Evolutionary conservation across 1,140 invertebrate species (phyloP).

Genomic region (Drosophila oshimai): DNA sequence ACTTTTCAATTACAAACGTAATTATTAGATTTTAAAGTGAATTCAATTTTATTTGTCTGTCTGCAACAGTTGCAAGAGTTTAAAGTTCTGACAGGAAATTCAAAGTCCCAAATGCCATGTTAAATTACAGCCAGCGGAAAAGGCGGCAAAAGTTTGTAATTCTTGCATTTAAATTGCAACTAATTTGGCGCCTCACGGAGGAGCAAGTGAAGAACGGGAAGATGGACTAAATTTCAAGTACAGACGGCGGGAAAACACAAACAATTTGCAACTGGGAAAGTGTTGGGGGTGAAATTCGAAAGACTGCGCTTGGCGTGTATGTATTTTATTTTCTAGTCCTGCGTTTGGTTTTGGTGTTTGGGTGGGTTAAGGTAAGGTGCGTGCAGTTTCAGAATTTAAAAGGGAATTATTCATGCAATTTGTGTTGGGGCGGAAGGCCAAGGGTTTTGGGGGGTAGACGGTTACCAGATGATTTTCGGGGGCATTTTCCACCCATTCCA

Average conservation of each 20-base stretch:
- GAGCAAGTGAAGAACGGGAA: not conserved
- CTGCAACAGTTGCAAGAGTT: conserved; percentile 7
- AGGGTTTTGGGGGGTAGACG: not conserved
- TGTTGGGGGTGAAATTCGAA: conserved; percentile 24
- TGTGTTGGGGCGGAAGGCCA: conserved; percentile 26
- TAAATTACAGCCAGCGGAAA: conserved; percentile 32
- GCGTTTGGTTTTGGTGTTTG: not conserved
- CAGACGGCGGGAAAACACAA: conserved; percentile 58
- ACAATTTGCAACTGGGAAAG: conserved; percentile 75
- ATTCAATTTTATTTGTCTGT: conserved; percentile 28
- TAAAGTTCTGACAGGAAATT: conserved; percentile 18
- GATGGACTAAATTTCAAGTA: conserved; percentile 60
- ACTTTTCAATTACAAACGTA: too few species aligned
- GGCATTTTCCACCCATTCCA: not conserved
- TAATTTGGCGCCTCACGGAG: conserved; percentile 55
- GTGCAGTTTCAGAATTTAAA: conserved; percentile 74
- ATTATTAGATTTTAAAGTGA: conserved; percentile 1
- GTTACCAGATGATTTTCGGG: not conserved
- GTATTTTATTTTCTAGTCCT: conserved; percentile 58
- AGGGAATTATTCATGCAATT: conserved; percentile 82
- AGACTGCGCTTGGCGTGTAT: conserved; percentile 23
- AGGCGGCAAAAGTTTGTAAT: conserved; percentile 58
- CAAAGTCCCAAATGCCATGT: conserved; percentile 39
- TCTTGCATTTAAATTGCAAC: conserved; percentile 75
- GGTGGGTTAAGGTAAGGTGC: conserved; percentile 9